These are phyloP conservation scores for Aramus guarauna DNA, from an alignment of 2,113 vertebrate species.

Conservation along the genomic window DNA sequence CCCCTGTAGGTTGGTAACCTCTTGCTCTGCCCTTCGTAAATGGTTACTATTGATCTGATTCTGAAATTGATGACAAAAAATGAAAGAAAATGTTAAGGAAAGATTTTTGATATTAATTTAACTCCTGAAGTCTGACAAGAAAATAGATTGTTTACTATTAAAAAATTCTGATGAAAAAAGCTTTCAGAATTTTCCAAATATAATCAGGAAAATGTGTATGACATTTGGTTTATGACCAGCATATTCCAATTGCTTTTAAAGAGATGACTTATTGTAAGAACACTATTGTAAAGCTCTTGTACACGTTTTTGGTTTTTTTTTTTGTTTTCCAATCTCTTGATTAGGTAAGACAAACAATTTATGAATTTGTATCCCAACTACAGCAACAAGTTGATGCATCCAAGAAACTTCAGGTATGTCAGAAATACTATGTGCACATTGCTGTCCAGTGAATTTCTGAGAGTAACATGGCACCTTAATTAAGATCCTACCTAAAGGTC, in stretches of 20 bases:
- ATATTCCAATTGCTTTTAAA: not conserved
- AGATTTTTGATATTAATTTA: not conserved
- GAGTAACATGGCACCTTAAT: not conserved
- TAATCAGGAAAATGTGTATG: not conserved
- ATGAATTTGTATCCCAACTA: not conserved
- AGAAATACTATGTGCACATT: not conserved
- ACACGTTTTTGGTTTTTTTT: not conserved
- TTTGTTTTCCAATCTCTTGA: not conserved
- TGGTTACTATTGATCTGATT: slow-evolving; percentile 96
- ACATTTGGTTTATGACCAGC: not conserved
- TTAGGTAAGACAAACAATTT: not conserved
- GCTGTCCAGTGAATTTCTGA: not conserved
- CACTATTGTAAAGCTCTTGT: not conserved
- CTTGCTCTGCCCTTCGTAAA: slow-evolving; percentile 89
- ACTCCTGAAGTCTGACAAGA: not conserved
- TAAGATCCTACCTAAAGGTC: not conserved
- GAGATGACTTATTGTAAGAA: not conserved
- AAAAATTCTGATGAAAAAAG: not conserved
- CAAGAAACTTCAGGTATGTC: not conserved
- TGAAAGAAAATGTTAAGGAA: not conserved
- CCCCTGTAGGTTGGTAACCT: slow-evolving; percentile 77
- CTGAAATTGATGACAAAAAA: slow-evolving; percentile 67
- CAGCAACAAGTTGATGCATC: not conserved
- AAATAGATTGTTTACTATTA: not conserved
- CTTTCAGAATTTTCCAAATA: not conserved